These are phyloP conservation scores for Phortica variegata DNA, from an alignment of 1,140 invertebrate genomes.

Conservation along the genomic window DNA sequence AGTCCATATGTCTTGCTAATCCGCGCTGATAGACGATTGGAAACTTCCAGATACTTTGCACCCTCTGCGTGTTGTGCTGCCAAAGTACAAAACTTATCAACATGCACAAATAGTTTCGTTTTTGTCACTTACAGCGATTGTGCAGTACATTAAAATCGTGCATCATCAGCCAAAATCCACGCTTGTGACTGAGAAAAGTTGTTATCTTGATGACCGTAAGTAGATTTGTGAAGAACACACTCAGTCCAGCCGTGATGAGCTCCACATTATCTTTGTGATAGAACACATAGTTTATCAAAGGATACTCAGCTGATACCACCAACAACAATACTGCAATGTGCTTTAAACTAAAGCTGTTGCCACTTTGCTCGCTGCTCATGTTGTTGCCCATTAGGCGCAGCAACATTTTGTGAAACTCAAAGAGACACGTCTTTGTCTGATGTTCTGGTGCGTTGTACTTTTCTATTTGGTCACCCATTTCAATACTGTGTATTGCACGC, in stretches of 20 bases:
- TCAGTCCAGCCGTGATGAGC: conserved; percentile 37
- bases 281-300: conserved; percentile 32
- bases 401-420: conserved; percentile 32
- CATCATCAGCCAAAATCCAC: conserved; percentile 34
- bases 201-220: conserved; percentile 41
- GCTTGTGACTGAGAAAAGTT: conserved; percentile 38
- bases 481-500: no score
- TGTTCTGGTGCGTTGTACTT: no score
- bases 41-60: conserved; percentile 9
- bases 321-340: conserved; percentile 29
- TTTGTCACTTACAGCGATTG: conserved; percentile 28
- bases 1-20: conserved; percentile 33
- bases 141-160: conserved; percentile 36
- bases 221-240: conserved; percentile 43
- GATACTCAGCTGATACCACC: conserved; percentile 44
- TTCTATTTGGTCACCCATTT: no score
- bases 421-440: no score
- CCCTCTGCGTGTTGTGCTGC: conserved; percentile 17
- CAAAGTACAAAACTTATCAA: conserved; percentile 1
- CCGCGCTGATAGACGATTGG: conserved; percentile 29
- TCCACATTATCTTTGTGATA: conserved; percentile 38
- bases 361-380: not conserved
- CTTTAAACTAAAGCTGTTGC: conserved; percentile 9
- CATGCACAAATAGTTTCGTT: not conserved
- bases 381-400: conserved; percentile 33